Evolutionary conservation across 2,797 vertebrate genomes (phyloP).

Genomic region (Astyanax mexicanus): DNA sequence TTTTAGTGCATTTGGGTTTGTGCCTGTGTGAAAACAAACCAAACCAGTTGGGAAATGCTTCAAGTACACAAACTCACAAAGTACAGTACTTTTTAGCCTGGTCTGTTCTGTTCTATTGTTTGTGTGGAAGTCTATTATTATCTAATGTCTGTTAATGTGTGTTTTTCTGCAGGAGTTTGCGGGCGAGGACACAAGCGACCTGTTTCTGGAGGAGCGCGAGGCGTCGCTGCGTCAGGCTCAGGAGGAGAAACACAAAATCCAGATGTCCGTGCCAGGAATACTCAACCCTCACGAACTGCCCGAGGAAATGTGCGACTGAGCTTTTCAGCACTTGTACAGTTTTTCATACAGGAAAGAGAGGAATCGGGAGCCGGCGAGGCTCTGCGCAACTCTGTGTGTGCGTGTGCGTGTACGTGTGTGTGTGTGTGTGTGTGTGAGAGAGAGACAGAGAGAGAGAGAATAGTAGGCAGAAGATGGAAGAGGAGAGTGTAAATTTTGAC

Average conservation of each 20-base stretch:
- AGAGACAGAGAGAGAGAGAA: constrained; percentile 42
- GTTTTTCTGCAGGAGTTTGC: constrained; percentile 83
- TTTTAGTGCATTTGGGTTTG: too few species aligned
- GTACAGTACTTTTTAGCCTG: too few species aligned
- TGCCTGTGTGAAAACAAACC: too few species aligned
- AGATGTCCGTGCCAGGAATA: constrained; percentile 93
- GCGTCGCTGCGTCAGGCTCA: constrained; percentile 88
- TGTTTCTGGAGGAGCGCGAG: constrained; percentile 92
- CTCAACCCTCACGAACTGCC: constrained; percentile 94
- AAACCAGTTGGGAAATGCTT: too few species aligned
- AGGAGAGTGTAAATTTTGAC: constrained; percentile 87
- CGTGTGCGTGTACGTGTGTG: constrained; percentile 28
- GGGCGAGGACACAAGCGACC: constrained; percentile 89
- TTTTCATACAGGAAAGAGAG: constrained; percentile 33
- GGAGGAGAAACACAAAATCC: constrained; percentile 92
- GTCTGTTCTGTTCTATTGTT: neutral
- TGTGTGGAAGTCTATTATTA: too few species aligned
- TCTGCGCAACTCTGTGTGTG: constrained; percentile 21
- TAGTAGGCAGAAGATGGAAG: constrained; percentile 53
- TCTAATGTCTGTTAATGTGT: too few species aligned
- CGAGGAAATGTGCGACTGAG: constrained; percentile 93
- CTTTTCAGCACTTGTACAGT: constrained; percentile 14
- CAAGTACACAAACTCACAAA: too few species aligned
- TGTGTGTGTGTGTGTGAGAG: constrained; percentile 48
- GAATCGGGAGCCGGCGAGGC: constrained; percentile 59